These are phyloP conservation scores for Apodemia zela DNA, from an alignment of 2,888 invertebrate species.

Conservation along the genomic window DNA sequence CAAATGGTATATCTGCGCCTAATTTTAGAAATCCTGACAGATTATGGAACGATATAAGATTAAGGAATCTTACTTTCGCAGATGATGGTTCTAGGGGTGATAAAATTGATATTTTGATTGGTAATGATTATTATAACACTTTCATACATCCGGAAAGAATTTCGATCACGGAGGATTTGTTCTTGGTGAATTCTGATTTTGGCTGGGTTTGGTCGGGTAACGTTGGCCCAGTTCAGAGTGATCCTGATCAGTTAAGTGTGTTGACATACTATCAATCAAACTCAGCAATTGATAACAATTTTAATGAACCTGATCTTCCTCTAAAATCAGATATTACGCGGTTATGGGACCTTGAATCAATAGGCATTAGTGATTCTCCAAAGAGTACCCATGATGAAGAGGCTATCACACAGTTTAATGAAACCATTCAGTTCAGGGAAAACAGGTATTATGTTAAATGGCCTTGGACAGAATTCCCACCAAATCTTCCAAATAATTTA, in stretches of 20 bases:
- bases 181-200: constrained; percentile 29
- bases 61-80: neutral
- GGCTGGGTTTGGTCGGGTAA: constrained; percentile 32
- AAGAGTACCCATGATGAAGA: constrained; percentile 24
- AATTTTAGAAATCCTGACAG: neutral
- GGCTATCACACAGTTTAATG: constrained; percentile 17
- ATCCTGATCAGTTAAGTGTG: neutral
- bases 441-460: constrained; percentile 29
- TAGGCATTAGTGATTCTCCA: constrained; percentile 34
- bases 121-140: neutral
- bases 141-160: constrained; percentile 28
- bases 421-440: constrained; percentile 22
- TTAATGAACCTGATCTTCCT: constrained; percentile 29
- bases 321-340: constrained; percentile 22
- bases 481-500: constrained; percentile 26
- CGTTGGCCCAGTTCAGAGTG: neutral
- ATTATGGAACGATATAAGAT: neutral
- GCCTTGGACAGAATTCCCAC: constrained; percentile 30
- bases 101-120: neutral
- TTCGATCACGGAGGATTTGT: constrained; percentile 26
- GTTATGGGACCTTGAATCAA: constrained; percentile 34
- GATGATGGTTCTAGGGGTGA: neutral
- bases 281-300: neutral
- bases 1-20: neutral
- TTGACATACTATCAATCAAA: constrained; percentile 16